Evolutionary conservation across 2,797 vertebrate species (phyloP), one percentile per base, ranked within the genome.

Genomic region (Mallotus villosus): DNA sequence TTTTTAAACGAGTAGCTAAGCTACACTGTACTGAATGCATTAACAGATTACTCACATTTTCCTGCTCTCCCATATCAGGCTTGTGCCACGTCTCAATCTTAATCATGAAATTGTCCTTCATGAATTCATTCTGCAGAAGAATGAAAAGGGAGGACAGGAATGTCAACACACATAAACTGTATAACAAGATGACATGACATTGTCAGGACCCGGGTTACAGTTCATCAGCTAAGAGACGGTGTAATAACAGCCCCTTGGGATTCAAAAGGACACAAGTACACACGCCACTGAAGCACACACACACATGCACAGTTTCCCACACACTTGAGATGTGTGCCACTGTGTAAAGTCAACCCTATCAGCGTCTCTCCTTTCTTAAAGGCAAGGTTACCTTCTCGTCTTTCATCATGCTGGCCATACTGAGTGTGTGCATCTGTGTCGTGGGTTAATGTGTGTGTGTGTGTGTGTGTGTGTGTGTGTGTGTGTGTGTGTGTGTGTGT

Each of bases 51-150:
- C 97, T 97, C 86, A 98, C 97, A 2, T 99, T 99, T 89, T 99
- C 97, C 90, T 93, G 69, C 24, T 93, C 94, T 78, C 96, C 97
- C 94, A 95, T 85, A 88, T 98, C 97, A 58, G 97, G 95, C 93
- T 98, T 98, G 87, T 99, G 97, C 96, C 97, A 99, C 27, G 97
- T 99, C 93, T 99, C 97, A 67, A 99, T 99, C 93, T 98, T 98
- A 88, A 99, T 98, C 93, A 97, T 97, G 87, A 99, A 99, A 87
- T 98, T 96, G 67, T 99, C 97, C 91, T 98, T 98, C 96, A 99
- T 98, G 87, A 98, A 99, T 88, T 99, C 97, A 63, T 98, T 99
- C 97, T 99, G 90, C 75, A 87, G 80, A 76, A 34, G 41, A 76
- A 34, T 19, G 19, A 80, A 69, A 24, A 25, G 96, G 98, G 87